Evolutionary conservation across 2,113 vertebrate species (phyloP).

Genomic region (Prionailurus viverrinus): DNA sequence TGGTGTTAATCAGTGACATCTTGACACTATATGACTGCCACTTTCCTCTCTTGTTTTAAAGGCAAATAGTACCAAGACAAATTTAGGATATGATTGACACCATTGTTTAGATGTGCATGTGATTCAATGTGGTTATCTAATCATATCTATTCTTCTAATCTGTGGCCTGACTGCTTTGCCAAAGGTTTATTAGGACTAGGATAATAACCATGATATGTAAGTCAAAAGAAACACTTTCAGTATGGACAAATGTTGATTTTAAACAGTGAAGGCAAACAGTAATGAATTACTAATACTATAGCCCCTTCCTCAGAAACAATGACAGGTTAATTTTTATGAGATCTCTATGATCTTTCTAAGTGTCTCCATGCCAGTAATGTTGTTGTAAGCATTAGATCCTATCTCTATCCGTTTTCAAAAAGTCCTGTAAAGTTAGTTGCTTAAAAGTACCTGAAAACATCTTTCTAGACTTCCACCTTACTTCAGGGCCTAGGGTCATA

Average conservation of each 20-base stretch:
- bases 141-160: conserved; percentile 20
- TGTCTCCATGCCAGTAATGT: conserved; percentile 50
- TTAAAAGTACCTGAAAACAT: conserved; percentile 90
- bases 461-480: conserved; percentile 88
- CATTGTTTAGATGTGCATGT: not conserved
- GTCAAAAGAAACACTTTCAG: conserved; percentile 51
- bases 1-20: not conserved
- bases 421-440: conserved; percentile 83
- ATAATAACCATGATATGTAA: conserved; percentile 6
- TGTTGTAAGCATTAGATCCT: conserved; percentile 83
- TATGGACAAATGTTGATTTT: conserved; percentile 53
- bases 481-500: conserved; percentile 86
- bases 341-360: conserved; percentile 61
- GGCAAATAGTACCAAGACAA: not conserved
- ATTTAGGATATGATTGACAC: not conserved
- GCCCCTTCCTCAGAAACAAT: conserved; percentile 32
- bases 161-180: conserved; percentile 37
- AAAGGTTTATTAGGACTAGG: conserved; percentile 38
- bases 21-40: not conserved
- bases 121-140: not conserved
- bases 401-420: conserved; percentile 85
- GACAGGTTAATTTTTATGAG: conserved; percentile 70
- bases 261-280: not conserved
- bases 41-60: conserved; percentile 7
- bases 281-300: conserved; percentile 3